Base-by-base conservation (phyloP, 2,797 vertebrate species). In the Lerista edwardsae region DNA sequence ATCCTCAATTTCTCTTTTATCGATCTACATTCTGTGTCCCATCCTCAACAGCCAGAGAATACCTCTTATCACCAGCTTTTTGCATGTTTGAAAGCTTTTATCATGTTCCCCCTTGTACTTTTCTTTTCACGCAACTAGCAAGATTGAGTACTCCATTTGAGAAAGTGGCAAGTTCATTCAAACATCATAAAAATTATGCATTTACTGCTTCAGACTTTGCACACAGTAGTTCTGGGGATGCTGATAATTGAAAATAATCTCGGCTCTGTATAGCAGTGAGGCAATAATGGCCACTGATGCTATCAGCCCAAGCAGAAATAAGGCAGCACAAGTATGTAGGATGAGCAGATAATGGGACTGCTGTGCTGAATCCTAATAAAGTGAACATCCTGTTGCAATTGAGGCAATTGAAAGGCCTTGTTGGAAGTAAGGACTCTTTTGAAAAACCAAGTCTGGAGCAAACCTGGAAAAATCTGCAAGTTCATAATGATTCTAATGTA, bases 221-320 rank as follows among this genome's bases (percentile, higher is more conserved):
- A 59, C 78, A 51, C 36, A 34, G 10, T 39, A 36, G 9, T 47
- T 44, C 51, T 61, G 23, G 69, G 65, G 84, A 80, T 85, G 21
- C 14, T 75, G 29, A 51, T 59, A 80, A 85, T 75, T 61, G 84
- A 81, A 85, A 81, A 80, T 85, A 68, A 81, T 76, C 64, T 86
- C 55, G 81, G 55, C 41, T 86, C 84, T 76, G 55, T 69, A 69
- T 69, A 81, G 68, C 73, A 75, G n/a, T 59, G 57, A 81, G 64
- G 36, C 62, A 65, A 86, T 76, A 86, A 86, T 86, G 73, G 64
- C n/a, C 23, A 62, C 64, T 36, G 79, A 81, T 76, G 39, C n/a
- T 75, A 85, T 85, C 84, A 81, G 61, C 73, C 64, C 64, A 81
- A 75, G 74, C 74, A 86, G 73, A 79, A 86, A 86, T 36, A 57